These are phyloP conservation scores for Halocynthia roretzi DNA, from an alignment of 23 tunicate genomes.

Conservation along the genomic window DNA sequence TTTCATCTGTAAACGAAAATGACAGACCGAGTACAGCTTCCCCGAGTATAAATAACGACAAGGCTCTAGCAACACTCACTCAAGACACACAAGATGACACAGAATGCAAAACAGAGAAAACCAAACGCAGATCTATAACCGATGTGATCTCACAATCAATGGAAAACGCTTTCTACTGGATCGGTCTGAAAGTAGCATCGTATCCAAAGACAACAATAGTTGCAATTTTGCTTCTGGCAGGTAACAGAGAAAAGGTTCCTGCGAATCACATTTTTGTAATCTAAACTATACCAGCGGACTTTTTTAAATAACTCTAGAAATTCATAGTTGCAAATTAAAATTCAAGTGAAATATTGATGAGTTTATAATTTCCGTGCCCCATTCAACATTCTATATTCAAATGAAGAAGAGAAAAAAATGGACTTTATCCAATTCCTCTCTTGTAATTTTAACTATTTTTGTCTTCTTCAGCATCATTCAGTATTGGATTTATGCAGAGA, in stretches of 20 bases:
- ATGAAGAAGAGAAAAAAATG: no score
- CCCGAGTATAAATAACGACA: not conserved
- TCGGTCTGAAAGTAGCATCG: not conserved
- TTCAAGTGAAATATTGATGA: no score
- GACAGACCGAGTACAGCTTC: not conserved
- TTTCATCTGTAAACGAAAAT: not conserved
- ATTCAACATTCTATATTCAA: no score
- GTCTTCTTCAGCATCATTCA: not conserved
- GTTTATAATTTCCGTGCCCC: no score
- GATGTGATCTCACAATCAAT: not conserved
- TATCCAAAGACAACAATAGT: not conserved
- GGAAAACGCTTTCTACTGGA: constrained; percentile 7
- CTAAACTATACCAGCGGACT: no score
- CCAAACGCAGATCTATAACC: not conserved
- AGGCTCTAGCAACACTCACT: not conserved
- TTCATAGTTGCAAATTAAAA: no score
- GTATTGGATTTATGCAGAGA: not conserved
- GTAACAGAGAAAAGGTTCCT: not conserved
- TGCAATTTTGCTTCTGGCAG: not conserved
- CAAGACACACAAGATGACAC: not conserved
- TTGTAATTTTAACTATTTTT: no score
- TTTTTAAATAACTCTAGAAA: no score
- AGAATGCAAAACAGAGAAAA: not conserved
- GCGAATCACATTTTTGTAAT: no score
- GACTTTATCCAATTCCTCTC: no score